Base-by-base conservation (phyloP, 2,797 vertebrate genomes). In the Discoglossus pictus region DNA sequence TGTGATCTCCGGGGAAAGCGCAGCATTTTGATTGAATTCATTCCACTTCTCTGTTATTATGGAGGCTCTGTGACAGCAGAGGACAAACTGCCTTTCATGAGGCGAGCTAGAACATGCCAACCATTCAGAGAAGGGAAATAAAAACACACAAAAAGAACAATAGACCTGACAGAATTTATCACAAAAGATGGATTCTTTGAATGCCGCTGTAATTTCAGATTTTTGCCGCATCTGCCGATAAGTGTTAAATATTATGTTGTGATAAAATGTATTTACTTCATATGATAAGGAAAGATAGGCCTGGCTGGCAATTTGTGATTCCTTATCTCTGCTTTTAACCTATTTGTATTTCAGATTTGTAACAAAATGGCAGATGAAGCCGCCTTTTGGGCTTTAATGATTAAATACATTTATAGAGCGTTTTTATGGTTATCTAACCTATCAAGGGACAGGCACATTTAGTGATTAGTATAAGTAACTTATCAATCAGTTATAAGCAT, bases 11-110 rank as follows among this genome's bases (percentile, higher is more conserved):
- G 34, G 43, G 35, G 31, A 60, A 68, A 38, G 38, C 71, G 61
- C 58, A 59, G 40, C 1, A 8, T 74, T 67, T 73, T 79, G 78
- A 76, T 55, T 72, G 81, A 83, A 79, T 75, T 66, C 82, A 78
- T 75, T 67, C 55, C 67, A 76, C 61, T 69, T 64, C 72, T 72
- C 61, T 67, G 64, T 79, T 84, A 79, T 78, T 80, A 2, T 73
- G 68, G 74, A 42, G 68, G 70, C 76, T 74, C 24, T 48, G 75
- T 77, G 77, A 77, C 53, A 76, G 66, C 7, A 76, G 75, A 82
- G 83, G 80, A 79, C 76, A 75, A 83, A 79, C 73, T 72, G 63
- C 61, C 72, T 80, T 76, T 76, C 82, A 82, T 27, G 52, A 53
- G 43, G 48, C 76, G 3, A 70, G 78, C 80, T 60, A 1, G 34